Evolutionary conservation across 2,113 vertebrate genomes (phyloP).

Genomic region (Colossoma macropomum): DNA sequence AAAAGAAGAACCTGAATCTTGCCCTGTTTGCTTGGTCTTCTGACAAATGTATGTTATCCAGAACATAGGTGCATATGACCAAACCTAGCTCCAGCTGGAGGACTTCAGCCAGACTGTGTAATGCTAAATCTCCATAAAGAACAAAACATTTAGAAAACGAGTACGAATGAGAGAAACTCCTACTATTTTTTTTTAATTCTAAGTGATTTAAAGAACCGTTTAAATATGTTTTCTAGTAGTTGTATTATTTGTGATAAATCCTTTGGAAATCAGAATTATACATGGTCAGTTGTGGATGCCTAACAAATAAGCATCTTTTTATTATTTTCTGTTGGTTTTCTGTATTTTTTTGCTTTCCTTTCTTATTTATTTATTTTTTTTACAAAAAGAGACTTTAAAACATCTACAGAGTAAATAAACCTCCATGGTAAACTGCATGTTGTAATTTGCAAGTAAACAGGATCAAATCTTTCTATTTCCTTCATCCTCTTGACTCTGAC

Average conservation of each 20-base stretch:
- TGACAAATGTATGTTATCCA: background rate
- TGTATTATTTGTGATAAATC: conserved; percentile 21
- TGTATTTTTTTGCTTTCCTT: too few relatives aligned
- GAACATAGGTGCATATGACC: too few relatives aligned
- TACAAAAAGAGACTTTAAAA: conserved; percentile 5
- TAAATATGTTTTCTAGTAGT: background rate
- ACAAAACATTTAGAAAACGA: background rate
- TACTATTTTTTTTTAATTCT: background rate
- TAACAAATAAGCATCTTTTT: conserved; percentile 30
- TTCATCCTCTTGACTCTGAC: background rate
- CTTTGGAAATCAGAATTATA: conserved; percentile 13
- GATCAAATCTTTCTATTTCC: background rate
- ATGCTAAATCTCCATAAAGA: background rate
- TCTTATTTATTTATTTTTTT: background rate
- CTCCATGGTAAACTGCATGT: background rate
- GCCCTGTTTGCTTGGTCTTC: background rate
- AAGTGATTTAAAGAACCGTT: background rate
- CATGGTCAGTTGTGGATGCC: background rate
- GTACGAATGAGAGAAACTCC: background rate
- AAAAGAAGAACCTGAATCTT: background rate
- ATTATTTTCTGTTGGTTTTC: background rate
- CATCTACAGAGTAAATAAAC: background rate
- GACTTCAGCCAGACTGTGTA: background rate
- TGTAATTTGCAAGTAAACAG: background rate
- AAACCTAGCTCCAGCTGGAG: background rate